phyloP scores from a whole-genome alignment of 2,113 vertebrate species.

The Microcebus griseorufus region DNA sequence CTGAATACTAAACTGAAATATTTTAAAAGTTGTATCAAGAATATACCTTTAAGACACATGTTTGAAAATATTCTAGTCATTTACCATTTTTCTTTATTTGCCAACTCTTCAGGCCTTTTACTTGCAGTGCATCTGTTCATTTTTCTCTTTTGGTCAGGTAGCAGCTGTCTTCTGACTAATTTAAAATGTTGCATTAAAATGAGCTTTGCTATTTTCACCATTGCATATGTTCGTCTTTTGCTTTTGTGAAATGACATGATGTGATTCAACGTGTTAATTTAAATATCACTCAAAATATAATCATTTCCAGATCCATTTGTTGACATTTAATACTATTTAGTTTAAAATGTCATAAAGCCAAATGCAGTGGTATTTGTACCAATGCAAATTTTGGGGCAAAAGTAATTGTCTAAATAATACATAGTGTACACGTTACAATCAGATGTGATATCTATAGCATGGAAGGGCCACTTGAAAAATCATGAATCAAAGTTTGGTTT shows the following conservation, averaged over 20 bases:
- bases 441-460: not conserved
- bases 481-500: not conserved
- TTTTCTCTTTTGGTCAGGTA: slow-evolving; percentile 54
- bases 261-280: slow-evolving; percentile 56
- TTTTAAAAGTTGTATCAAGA: slow-evolving; percentile 52
- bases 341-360: slow-evolving; percentile 64
- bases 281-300: slow-evolving; percentile 62
- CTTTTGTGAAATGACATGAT: slow-evolving; percentile 47
- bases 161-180: slow-evolving; percentile 68
- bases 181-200: slow-evolving; percentile 58
- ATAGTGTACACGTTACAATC: not conserved
- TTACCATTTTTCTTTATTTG: slow-evolving; percentile 61
- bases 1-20: slow-evolving; percentile 42
- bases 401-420: slow-evolving; percentile 31
- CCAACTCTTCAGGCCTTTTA: slow-evolving; percentile 57
- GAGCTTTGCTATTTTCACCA: slow-evolving; percentile 59
- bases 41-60: slow-evolving; percentile 30
- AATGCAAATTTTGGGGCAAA: slow-evolving; percentile 2
- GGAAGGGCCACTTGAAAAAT: not conserved
- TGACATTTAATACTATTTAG: slow-evolving; percentile 60
- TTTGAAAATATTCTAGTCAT: slow-evolving; percentile 16
- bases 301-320: slow-evolving; percentile 55
- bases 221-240: slow-evolving; percentile 61
- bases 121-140: slow-evolving; percentile 53
- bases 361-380: slow-evolving; percentile 19